Evolutionary conservation across 92 coral and sea anemone species (phyloP), one percentile per base, ranked within the genome.

Genomic region (Muricea muricata): DNA sequence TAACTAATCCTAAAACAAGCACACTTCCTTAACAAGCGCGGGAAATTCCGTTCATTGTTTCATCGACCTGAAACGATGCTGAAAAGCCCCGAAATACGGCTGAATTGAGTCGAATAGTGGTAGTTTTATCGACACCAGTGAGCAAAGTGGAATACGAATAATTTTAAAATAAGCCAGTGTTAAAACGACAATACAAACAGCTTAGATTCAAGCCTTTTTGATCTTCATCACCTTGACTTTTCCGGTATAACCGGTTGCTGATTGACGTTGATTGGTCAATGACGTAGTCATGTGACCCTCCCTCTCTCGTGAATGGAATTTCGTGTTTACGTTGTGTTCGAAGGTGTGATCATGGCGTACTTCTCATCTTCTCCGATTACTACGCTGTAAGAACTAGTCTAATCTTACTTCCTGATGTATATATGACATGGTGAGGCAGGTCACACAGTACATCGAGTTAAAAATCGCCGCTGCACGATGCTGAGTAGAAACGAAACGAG

Each of bases 261-360:
- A 58, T 9, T 78, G 70, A 58, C 71, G 83, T 78, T 78, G 83
- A 78, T 78, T 78, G 83, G 83, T 58, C 71, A 32, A 45, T 78
- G 83, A 78, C 83, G 34, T 17, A n/a, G 20, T 56, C 83, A 78
- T 78, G 83, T 78, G 83, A 78, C 81, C 61, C 61, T 8, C 61
- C 83, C 83, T 56, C 37, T 8, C 23, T 12, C 56, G 83, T 78
- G 83, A 78, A 78, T 78, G 83, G 83, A 78, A 78, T 78, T 70
- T 57, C 21, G 83, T 78, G 83, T 78, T 78, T 78, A 78, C 83
- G 83, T 78, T 56, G 83, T 78, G 18, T 32, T 50, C 46, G 50
- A 78, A 78, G 83, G 83, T 78, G 83, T 78, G 83, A 78, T 54
- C 21, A 18, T 34, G 68, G 4, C 17, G 35, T 63, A 32, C 13